Evolutionary conservation across 1,140 invertebrate genomes (phyloP).

Genomic region (Kradibia gibbosae): DNA sequence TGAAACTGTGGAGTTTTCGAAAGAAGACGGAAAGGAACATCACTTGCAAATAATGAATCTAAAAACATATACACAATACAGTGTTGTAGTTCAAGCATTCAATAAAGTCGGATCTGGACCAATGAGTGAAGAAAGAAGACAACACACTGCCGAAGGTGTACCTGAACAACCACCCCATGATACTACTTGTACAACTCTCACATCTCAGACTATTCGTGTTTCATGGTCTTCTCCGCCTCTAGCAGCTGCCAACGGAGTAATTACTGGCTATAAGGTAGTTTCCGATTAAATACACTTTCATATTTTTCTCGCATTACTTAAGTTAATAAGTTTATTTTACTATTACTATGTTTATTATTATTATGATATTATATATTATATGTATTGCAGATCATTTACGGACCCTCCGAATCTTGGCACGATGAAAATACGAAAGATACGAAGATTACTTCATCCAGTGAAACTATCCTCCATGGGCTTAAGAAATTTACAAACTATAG

Average conservation of each 20-base stretch:
- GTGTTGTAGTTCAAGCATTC: constrained; percentile 94
- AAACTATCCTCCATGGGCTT: constrained; percentile 92
- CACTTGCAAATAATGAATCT: constrained; percentile 86
- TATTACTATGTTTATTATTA: background rate
- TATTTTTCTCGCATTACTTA: background rate
- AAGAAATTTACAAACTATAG: constrained; percentile 98
- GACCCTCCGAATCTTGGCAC: constrained; percentile 92
- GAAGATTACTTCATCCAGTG: constrained; percentile 91
- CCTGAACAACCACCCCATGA: constrained; percentile 95
- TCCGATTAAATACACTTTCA: background rate
- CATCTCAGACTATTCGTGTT: constrained; percentile 93
- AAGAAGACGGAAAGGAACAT: constrained; percentile 92
- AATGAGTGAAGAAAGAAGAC: constrained; percentile 89
- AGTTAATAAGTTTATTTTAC: background rate
- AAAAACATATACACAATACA: constrained; percentile 95
- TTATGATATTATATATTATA: constrained; percentile 7
- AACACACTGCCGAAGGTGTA: constrained; percentile 92
- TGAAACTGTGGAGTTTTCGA: constrained; percentile 92
- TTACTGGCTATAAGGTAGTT: constrained; percentile 91
- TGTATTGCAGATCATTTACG: constrained; percentile 94
- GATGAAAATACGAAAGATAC: constrained; percentile 93
- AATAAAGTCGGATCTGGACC: constrained; percentile 95
- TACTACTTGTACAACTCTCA: constrained; percentile 90
- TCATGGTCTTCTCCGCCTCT: constrained; percentile 94
- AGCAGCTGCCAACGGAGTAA: constrained; percentile 92